Percentiles rank a stretch among this genome's conserved stretches.
phyloP scores from a whole-genome alignment of 1,140 invertebrate species.

The Drosophila bifasciata region DNA sequence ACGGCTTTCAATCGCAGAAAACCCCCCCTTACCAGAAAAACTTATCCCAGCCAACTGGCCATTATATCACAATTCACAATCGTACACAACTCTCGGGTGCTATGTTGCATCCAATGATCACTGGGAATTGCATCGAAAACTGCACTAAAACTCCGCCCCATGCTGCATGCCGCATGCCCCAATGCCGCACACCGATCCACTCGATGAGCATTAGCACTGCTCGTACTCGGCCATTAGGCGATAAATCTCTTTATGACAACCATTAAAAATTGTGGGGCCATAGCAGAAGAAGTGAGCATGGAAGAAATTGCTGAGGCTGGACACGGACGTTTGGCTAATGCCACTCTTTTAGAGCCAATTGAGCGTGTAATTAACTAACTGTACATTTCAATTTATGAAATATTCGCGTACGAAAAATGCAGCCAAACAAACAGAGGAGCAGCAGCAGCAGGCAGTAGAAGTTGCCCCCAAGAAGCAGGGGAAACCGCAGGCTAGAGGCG shows the following conservation, averaged over 20 bases:
- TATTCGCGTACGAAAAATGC: slow-evolving; percentile 55
- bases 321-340: slow-evolving; percentile 46
- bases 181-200: no score
- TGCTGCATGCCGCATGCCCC: not conserved
- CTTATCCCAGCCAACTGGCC: not conserved
- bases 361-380: slow-evolving; percentile 81
- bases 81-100: not conserved
- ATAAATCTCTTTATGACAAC: slow-evolving; percentile 66
- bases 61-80: slow-evolving; percentile 5
- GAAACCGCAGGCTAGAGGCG: slow-evolving; percentile 15
- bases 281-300: not conserved
- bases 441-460: slow-evolving; percentile 19
- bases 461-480: slow-evolving; percentile 37
- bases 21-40: no score
- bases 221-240: slow-evolving; percentile 40
- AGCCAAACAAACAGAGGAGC: slow-evolving; percentile 24
- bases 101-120: no score
- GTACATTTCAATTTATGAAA: slow-evolving; percentile 81
- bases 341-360: slow-evolving; percentile 69
- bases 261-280: slow-evolving; percentile 43
- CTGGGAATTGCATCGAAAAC: not conserved
- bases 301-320: slow-evolving; percentile 29
- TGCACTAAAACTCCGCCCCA: slow-evolving; percentile 10
- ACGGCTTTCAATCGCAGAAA: no score
- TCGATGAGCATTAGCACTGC: not conserved